Evolutionary conservation across 1,140 invertebrate genomes (phyloP).

Genomic region (Ips nitidus): DNA sequence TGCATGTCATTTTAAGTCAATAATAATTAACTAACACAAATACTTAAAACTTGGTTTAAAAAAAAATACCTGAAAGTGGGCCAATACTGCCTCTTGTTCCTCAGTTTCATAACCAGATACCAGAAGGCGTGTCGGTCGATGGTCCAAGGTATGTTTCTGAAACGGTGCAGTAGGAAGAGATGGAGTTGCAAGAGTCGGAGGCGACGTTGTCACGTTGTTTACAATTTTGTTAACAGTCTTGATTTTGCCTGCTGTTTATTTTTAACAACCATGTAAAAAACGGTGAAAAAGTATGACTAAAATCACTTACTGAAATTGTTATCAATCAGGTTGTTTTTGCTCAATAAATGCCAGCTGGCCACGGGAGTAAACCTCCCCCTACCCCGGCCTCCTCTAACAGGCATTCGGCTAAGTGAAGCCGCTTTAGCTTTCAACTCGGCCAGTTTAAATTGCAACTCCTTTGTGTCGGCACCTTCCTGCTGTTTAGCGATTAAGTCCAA

Average conservation of each 20-base stretch:
- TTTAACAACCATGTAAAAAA: slow-evolving; percentile 4
- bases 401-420: slow-evolving; percentile 24
- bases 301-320: slow-evolving; percentile 35
- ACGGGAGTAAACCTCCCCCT: slow-evolving; percentile 49
- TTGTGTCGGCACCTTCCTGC: slow-evolving; percentile 68
- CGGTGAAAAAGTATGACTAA: not conserved
- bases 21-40: too few species aligned
- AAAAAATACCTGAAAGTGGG: slow-evolving; percentile 68
- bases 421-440: slow-evolving; percentile 65
- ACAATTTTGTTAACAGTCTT: slow-evolving; percentile 37
- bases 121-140: slow-evolving; percentile 75
- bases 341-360: slow-evolving; percentile 46
- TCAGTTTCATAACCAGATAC: slow-evolving; percentile 76
- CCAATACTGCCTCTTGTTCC: slow-evolving; percentile 68
- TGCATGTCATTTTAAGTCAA: too few species aligned
- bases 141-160: slow-evolving; percentile 68
- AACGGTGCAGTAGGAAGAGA: slow-evolving; percentile 17
- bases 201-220: slow-evolving; percentile 7
- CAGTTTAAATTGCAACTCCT: slow-evolving; percentile 71
- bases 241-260: slow-evolving; percentile 33
- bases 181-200: slow-evolving; percentile 37
- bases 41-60: not conserved
- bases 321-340: slow-evolving; percentile 49
- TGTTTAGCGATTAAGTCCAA: slow-evolving; percentile 84
- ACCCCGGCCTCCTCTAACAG: slow-evolving; percentile 30